A percentile compares a stretch with the other conserved stretches of the same genome.
Evolutionary conservation across 2,888 invertebrate species (phyloP).

Genomic region (Drosophila tripunctata): DNA sequence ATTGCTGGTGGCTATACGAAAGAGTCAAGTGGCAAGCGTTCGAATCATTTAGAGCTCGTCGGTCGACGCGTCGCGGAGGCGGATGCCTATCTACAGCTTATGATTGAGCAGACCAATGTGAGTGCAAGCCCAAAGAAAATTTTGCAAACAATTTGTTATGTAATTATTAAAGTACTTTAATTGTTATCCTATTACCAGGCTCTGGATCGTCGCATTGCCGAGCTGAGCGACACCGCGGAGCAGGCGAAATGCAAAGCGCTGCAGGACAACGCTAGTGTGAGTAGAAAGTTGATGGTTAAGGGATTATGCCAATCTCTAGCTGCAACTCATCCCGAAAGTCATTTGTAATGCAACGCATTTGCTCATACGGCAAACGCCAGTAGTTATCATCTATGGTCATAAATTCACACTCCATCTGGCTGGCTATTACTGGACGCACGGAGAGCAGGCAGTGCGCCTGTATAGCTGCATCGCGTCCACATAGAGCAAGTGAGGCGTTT

Average conservation of each 20-base stretch:
- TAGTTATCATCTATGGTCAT: slow-evolving; percentile 43
- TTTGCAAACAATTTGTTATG: not conserved
- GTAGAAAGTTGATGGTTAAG: slow-evolving; percentile 74
- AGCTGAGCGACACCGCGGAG: slow-evolving; percentile 88
- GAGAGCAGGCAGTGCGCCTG: slow-evolving; percentile 12
- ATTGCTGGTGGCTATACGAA: slow-evolving; percentile 84
- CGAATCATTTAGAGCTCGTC: slow-evolving; percentile 87
- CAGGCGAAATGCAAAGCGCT: slow-evolving; percentile 89
- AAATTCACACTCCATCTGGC: slow-evolving; percentile 17
- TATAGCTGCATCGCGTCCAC: slow-evolving; percentile 54
- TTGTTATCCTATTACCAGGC: slow-evolving; percentile 86
- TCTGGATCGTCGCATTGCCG: slow-evolving; percentile 88
- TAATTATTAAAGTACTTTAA: slow-evolving; percentile 7
- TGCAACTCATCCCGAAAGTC: slow-evolving; percentile 61
- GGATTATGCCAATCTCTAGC: slow-evolving; percentile 45
- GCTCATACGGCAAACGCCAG: slow-evolving; percentile 45
- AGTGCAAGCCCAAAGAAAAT: too few species aligned
- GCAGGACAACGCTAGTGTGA: slow-evolving; percentile 91
- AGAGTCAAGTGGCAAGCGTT: slow-evolving; percentile 83
- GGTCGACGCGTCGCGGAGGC: slow-evolving; percentile 97
- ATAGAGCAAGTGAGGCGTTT: slow-evolving; percentile 41
- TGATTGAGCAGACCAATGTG: slow-evolving; percentile 96
- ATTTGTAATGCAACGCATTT: slow-evolving; percentile 53
- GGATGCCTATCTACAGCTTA: slow-evolving; percentile 96
- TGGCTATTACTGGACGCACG: slow-evolving; percentile 28